Base-by-base conservation (phyloP, 1,140 invertebrate species). In the Fopius arisanus region DNA sequence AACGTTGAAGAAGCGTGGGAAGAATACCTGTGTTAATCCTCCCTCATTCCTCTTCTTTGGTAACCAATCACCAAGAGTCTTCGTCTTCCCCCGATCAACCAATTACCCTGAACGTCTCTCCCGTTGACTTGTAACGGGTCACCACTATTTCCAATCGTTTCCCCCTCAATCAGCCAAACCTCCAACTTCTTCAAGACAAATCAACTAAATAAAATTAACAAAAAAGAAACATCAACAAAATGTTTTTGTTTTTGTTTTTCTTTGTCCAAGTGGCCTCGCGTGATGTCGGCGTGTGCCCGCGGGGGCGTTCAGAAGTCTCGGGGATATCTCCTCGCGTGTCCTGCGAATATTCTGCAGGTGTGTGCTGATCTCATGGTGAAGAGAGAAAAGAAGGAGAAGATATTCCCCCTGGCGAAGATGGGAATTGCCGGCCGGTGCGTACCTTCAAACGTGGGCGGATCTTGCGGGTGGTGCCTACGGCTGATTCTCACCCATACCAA, bases 401-500 rank as follows among this genome's bases (percentile, higher is more conserved):
- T n/a, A 23, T 59, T 59, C 21, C 54, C 54, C 6, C 23, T 59
- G 54, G 54, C 54, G 23, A 23, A 19, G 54, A 59, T 23, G 54
- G 37, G 16, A 31, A 66, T 19, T 66, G 16, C 73, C 77, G 70
- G 74, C 70, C 67, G 68, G 65, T 77, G 79, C 74, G 78, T 78
- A 78, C 63, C n/a, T 79, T 84, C 84, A 84, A 85, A 85, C 81
- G 85, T 85, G 79, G 83, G 85, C 84, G 79, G 83, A 85, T 78
- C 77, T 21, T 28, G 69, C 76, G 65, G 75, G 71, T 71, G 70
- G 70, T 69, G 79, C 81, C 83, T 68, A 31, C 75, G 81, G 83
- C 80, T 84, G 77, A 79, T 86, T 86, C 85, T 86, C 85, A 86
- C 82, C 83, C 83, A 81, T 83, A 85, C 85, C 83, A 82, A 78